These are phyloP conservation scores for Cremastinae sp. DNA, from an alignment of 2,888 invertebrate species.

Conservation along the genomic window DNA sequence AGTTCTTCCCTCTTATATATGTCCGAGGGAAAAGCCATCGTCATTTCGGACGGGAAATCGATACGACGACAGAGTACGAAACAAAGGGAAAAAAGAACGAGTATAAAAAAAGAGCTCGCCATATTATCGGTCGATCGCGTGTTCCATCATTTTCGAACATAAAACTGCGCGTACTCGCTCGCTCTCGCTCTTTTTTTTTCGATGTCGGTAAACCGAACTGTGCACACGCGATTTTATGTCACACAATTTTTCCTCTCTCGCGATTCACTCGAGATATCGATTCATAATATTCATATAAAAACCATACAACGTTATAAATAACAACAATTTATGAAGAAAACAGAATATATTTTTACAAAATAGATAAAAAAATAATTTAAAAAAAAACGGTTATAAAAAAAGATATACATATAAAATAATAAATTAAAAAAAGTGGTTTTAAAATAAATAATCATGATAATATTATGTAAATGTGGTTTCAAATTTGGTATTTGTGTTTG, in stretches of 20 bases:
- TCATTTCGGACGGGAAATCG: conserved; percentile 72
- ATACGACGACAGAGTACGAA: conserved; percentile 59
- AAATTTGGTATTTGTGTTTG: conserved; percentile 14
- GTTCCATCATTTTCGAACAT: conserved; percentile 45
- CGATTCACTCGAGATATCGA: conserved; percentile 53
- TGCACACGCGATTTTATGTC: conserved; percentile 57
- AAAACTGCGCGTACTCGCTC: conserved; percentile 37
- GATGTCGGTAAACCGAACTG: conserved; percentile 48
- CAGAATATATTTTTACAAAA: background rate
- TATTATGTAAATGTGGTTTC: background rate
- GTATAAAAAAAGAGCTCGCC: too few relatives aligned
- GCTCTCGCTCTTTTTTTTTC: conserved; percentile 4
- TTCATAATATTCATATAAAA: conserved; percentile 42
- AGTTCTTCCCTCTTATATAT: conserved; percentile 61
- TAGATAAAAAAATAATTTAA: background rate
- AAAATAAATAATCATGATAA: background rate
- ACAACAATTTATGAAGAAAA: background rate
- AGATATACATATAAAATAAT: too few relatives aligned
- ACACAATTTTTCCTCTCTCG: conserved; percentile 41
- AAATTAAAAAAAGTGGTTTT: background rate
- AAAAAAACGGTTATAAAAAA: background rate
- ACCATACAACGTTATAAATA: background rate
- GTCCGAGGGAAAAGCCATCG: conserved; percentile 57
- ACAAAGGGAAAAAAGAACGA: conserved; percentile 16
- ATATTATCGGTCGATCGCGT: conserved; percentile 63